A percentile compares a stretch with the other conserved stretches of the same genome.
phyloP scores from a whole-genome alignment of 2,888 invertebrate genomes.

The Halocaridina rubra region DNA sequence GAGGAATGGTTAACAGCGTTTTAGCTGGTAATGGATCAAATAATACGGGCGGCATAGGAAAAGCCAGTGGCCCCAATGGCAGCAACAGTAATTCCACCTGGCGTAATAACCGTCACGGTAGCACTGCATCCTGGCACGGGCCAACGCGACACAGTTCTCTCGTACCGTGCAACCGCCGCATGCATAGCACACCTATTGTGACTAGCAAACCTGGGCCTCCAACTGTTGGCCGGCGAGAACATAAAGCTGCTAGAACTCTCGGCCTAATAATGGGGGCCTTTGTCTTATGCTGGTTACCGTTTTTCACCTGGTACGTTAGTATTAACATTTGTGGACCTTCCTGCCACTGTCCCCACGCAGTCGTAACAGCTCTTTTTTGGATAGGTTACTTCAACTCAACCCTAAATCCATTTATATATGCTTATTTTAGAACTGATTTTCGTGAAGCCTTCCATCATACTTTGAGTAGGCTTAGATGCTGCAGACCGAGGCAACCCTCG shows the following conservation, averaged over 20 bases:
- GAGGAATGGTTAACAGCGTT: not conserved
- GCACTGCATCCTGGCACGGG: slow-evolving; percentile 47
- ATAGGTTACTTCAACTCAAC: slow-evolving; percentile 93
- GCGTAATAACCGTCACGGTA: slow-evolving; percentile 27
- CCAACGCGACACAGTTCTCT: slow-evolving; percentile 20
- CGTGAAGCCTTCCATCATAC: slow-evolving; percentile 83
- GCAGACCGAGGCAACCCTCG: slow-evolving; percentile 41
- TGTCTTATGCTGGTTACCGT: slow-evolving; percentile 95
- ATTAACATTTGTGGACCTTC: slow-evolving; percentile 84
- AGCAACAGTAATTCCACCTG: slow-evolving; percentile 3
- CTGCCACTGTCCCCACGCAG: slow-evolving; percentile 84
- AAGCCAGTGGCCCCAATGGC: slow-evolving; percentile 12
- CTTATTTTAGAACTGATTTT: slow-evolving; percentile 98
- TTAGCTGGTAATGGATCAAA: slow-evolving; percentile 32
- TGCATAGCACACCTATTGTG: slow-evolving; percentile 39
- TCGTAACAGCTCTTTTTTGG: slow-evolving; percentile 77
- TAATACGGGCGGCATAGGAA: not conserved
- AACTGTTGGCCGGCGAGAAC: slow-evolving; percentile 72
- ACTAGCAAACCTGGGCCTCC: slow-evolving; percentile 17
- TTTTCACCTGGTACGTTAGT: slow-evolving; percentile 94
- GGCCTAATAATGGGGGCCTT: slow-evolving; percentile 98
- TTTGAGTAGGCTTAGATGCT: slow-evolving; percentile 47
- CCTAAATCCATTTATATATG: slow-evolving; percentile 92
- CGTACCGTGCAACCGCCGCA: slow-evolving; percentile 37
- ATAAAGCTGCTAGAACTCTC: slow-evolving; percentile 93